These are phyloP conservation scores for Dolomedes plantarius DNA, from an alignment of 2,888 invertebrate genomes.

Conservation along the genomic window DNA sequence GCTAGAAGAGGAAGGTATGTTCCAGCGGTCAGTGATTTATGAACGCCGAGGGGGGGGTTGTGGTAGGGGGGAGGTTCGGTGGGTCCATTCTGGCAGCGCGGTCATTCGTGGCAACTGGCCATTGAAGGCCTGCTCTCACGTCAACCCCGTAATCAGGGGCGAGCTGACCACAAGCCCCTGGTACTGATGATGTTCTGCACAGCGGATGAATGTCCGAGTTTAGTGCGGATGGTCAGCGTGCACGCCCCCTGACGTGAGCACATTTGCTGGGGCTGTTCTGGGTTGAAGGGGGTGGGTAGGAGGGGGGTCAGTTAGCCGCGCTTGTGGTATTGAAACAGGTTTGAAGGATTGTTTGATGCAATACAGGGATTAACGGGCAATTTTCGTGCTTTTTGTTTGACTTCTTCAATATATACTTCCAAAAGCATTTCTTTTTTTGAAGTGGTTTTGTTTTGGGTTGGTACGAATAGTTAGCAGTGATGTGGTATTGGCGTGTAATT, in stretches of 20 bases:
- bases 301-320: neutral
- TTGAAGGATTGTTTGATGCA: neutral
- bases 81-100: constrained; percentile 54
- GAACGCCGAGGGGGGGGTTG: constrained; percentile 6
- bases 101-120: constrained; percentile 71
- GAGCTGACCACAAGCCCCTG: constrained; percentile 59
- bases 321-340: neutral
- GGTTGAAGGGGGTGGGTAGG: neutral
- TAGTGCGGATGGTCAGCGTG: constrained; percentile 29
- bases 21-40: constrained; percentile 53
- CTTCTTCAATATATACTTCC: no score
- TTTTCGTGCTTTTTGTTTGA: no score
- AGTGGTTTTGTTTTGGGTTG: no score
- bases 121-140: constrained; percentile 64
- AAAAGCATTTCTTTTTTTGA: no score
- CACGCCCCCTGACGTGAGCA: constrained; percentile 33
- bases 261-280: neutral
- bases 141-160: constrained; percentile 65
- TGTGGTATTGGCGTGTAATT: no score
- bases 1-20: constrained; percentile 38
- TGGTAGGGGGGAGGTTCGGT: constrained; percentile 29
- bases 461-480: no score
- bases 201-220: constrained; percentile 60
- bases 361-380: no score
- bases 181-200: constrained; percentile 60